Base-by-base conservation (phyloP, 92 coral and sea anemone species). In the Siderastrea siderea region DNA sequence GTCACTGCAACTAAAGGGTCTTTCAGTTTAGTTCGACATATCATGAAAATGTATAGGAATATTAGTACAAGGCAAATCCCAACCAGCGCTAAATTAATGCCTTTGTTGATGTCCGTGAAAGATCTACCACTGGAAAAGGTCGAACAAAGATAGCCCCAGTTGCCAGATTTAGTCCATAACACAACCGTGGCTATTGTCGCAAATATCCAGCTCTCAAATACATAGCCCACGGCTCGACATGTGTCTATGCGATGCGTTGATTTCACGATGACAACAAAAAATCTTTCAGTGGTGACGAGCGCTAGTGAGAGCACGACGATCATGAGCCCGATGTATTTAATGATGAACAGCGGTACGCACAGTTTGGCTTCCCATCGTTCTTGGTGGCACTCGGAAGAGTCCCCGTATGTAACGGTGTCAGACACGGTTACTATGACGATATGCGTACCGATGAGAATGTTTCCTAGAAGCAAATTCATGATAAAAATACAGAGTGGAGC, bases 81-180 rank as follows among this genome's bases (percentile, higher is more conserved):
- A 7, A 88, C 90, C 12, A 95, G 84, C 11, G 93, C 58, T 6
- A 92, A 75, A 17, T 93, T 95, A 1, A 95, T 84, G 7, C 98
- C 98, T 83, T 79, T 88, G 77, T 88, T 77, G 46, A 95, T 91
- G 82, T 95, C 95, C 13, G 82, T 64, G 77, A 93, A 95, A 49
- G 92, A 89, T 78, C 75, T 83, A 47, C 95, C 89, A 50, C 91
- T 89, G 57, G 85, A 90, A 59, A 82, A 90, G 2, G 98, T 95
- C 8, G 98, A 91, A 17, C 98, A 95, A 81, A 95, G 83, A 77
- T 93, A 95, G 44, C 98, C 98, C 98, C 96, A 95, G 47, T 90
- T 78, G 7, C 94, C 90, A 5, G 94, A 79, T 76, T 95, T 93
- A 1, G 98, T 93, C 98, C 98, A 95, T 46, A 95, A 65, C 2